phyloP scores from a whole-genome alignment of 1,140 invertebrate genomes.

The Nasonia longicornis region DNA sequence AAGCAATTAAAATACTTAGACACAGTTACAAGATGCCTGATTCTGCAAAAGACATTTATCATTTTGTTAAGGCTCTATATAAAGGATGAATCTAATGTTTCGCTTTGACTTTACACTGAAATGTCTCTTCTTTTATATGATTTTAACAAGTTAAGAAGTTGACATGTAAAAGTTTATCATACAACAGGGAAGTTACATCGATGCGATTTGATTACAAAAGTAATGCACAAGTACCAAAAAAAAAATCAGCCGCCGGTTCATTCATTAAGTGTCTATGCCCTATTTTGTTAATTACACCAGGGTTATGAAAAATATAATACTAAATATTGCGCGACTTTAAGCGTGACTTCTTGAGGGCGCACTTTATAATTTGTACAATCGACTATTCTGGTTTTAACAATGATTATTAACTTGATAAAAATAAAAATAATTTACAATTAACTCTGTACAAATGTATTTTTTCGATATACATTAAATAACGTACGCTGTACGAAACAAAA shows the following conservation, averaged over 20 bases:
- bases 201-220: slow-evolving; percentile 32
- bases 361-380: slow-evolving; percentile 60
- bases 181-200: slow-evolving; percentile 32
- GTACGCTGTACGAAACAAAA: slow-evolving; percentile 33
- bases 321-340: slow-evolving; percentile 64
- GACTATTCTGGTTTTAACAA: slow-evolving; percentile 54
- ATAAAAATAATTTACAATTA: slow-evolving; percentile 61
- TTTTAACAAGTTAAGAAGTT: slow-evolving; percentile 25
- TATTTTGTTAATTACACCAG: slow-evolving; percentile 61
- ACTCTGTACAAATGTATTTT: slow-evolving; percentile 59
- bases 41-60: slow-evolving; percentile 17
- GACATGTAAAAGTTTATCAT: slow-evolving; percentile 26
- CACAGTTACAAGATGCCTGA: slow-evolving; percentile 26
- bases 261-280: slow-evolving; percentile 53
- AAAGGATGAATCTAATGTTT: slow-evolving; percentile 1
- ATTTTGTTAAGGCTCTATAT: neutral
- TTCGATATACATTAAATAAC: slow-evolving; percentile 54
- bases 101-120: slow-evolving; percentile 18
- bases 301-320: slow-evolving; percentile 69
- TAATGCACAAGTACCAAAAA: neutral
- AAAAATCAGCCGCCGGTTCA: slow-evolving; percentile 37
- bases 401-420: slow-evolving; percentile 54
- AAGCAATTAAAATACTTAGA: slow-evolving; percentile 28
- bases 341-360: slow-evolving; percentile 53
- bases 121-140: slow-evolving; percentile 3